Evolutionary conservation across 2,888 invertebrate species (phyloP).

Genomic region (Nemoura dubitans): DNA sequence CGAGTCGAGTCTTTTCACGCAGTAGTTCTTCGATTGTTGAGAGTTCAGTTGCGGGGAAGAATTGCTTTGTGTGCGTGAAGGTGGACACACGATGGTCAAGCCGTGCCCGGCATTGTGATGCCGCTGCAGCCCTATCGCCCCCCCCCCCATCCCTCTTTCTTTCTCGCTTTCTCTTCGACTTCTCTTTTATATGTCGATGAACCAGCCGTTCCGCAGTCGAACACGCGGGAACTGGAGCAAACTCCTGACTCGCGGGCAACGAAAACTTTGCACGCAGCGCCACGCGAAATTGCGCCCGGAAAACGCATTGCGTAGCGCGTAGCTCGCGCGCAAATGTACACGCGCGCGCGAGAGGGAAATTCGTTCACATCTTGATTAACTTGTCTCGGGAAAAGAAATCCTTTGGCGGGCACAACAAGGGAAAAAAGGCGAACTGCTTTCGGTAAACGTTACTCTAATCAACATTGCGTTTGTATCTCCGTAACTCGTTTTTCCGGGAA

Average conservation of each 20-base stretch:
- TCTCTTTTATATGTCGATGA: background rate
- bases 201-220: background rate
- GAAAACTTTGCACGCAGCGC: background rate
- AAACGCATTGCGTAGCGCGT: background rate
- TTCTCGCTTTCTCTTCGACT: background rate
- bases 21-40: slow-evolving; percentile 2
- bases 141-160: background rate
- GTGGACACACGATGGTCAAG: slow-evolving; percentile 15
- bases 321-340: background rate
- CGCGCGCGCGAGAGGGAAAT: background rate
- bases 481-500: background rate
- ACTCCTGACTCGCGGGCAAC: background rate
- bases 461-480: background rate
- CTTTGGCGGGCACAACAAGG: slow-evolving; percentile 1
- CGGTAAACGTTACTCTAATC: background rate
- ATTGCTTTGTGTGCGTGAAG: slow-evolving; percentile 40
- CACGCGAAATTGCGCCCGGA: background rate
- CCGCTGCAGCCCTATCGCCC: no score
- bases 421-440: background rate
- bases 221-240: background rate
- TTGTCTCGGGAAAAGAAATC: background rate
- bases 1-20: slow-evolving; percentile 30
- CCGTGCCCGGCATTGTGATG: slow-evolving; percentile 24
- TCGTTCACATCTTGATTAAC: background rate
- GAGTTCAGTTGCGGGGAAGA: slow-evolving; percentile 35